A percentile compares a stretch with the other conserved stretches of the same genome.
These are phyloP conservation scores for Idris sp. DNA, from an alignment of 1,140 invertebrate genomes.

Conservation along the genomic window DNA sequence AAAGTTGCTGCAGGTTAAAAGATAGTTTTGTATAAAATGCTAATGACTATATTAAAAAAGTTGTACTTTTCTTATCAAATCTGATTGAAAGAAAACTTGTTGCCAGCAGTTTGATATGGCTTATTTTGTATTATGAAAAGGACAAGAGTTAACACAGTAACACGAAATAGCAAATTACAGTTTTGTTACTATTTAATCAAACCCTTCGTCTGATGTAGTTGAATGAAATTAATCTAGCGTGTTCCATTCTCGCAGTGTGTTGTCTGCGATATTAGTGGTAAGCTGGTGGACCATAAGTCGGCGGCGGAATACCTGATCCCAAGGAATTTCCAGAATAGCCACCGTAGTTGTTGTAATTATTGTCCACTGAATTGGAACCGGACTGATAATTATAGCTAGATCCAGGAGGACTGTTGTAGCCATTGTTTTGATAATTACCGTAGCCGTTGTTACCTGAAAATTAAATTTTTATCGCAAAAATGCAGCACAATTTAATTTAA, in stretches of 20 bases:
- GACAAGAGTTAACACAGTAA: no score
- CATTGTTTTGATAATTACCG: conserved; percentile 71
- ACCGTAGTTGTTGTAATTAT: conserved; percentile 73
- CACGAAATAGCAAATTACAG: no score
- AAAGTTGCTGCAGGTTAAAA: no score
- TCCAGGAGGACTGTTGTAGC: conserved; percentile 73
- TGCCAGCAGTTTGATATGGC: no score
- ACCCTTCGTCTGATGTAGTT: conserved; percentile 16
- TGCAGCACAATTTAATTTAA: no score
- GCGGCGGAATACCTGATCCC: conserved; percentile 68
- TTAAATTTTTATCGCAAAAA: neutral
- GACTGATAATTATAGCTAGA: conserved; percentile 72
- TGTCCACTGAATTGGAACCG: conserved; percentile 78
- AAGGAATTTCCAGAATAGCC: conserved; percentile 69
- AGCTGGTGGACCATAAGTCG: conserved; percentile 78
- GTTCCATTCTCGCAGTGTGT: conserved; percentile 40
- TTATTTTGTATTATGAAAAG: no score
- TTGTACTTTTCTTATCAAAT: no score
- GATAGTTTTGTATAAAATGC: no score
- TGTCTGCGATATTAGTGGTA: conserved; percentile 75
- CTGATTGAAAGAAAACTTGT: no score
- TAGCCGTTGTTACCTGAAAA: conserved; percentile 64
- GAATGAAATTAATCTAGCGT: conserved; percentile 31
- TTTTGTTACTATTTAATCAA: conserved; percentile 38
- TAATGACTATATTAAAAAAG: no score